Evolutionary conservation across 1,140 invertebrate species (phyloP).

Genomic region (Drosophila littoralis): DNA sequence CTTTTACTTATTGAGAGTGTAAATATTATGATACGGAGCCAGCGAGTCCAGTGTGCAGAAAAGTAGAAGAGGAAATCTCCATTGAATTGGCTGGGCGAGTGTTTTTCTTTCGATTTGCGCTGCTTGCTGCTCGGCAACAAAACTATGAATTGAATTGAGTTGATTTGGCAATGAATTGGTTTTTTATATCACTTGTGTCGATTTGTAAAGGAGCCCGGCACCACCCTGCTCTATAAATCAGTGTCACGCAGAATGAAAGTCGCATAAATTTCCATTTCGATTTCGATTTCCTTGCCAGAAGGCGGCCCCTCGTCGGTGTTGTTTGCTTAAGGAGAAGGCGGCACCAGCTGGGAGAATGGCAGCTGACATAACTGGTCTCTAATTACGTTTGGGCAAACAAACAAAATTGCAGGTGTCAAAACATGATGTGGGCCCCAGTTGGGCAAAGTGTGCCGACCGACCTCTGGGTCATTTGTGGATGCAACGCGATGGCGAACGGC

Average conservation of each 20-base stretch:
- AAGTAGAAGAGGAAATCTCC: constrained; percentile 11
- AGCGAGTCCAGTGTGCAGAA: constrained; percentile 13
- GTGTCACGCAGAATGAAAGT: constrained; percentile 14
- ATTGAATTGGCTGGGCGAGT: constrained; percentile 23
- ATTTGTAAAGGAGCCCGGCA: constrained; percentile 2
- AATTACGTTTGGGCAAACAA: constrained; percentile 69
- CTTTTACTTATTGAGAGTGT: neutral
- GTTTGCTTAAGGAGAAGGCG: constrained; percentile 45
- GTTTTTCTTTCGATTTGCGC: constrained; percentile 24
- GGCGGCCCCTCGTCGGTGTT: constrained; percentile 17
- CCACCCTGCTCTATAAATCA: constrained; percentile 3
- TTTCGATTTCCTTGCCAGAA: constrained; percentile 10
- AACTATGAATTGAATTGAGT: constrained; percentile 22
- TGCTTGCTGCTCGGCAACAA: neutral
- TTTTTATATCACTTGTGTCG: constrained; percentile 3
- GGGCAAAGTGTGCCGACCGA: neutral
- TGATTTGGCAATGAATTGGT: constrained; percentile 53
- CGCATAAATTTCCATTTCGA: constrained; percentile 27
- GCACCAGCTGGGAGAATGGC: constrained; percentile 25
- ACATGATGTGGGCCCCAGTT: constrained; percentile 4
- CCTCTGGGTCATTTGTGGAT: constrained; percentile 46
- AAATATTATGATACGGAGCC: constrained; percentile 1
- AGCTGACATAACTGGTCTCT: constrained; percentile 70
- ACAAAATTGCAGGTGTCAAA: constrained; percentile 78
- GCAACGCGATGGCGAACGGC: constrained; percentile 34